Evolutionary conservation across 2,888 invertebrate genomes (phyloP).

Genomic region (Margaritifera margaritifera): DNA sequence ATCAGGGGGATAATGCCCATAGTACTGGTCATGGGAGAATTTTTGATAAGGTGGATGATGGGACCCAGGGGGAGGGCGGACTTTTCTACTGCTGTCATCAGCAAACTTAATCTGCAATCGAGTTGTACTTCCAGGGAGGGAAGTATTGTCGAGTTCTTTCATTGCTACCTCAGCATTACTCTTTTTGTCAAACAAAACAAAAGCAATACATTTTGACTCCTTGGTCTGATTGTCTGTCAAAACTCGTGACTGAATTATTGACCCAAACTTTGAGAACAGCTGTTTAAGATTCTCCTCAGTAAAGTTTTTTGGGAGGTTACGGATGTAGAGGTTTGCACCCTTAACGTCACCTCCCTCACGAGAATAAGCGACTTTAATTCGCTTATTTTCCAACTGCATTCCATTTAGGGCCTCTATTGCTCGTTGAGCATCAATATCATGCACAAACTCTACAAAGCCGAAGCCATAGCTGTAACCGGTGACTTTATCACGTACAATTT

Average conservation of each 20-base stretch:
- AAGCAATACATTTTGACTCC: constrained; percentile 90
- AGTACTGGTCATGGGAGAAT: background rate
- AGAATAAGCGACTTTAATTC: constrained; percentile 94
- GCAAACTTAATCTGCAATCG: constrained; percentile 89
- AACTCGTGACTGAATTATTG: constrained; percentile 93
- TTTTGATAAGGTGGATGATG: constrained; percentile 17
- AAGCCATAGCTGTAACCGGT: constrained; percentile 97
- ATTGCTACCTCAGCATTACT: constrained; percentile 94
- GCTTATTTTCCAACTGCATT: constrained; percentile 89
- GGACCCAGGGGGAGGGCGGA: constrained; percentile 40
- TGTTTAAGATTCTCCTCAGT: constrained; percentile 85
- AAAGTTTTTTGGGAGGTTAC: constrained; percentile 82
- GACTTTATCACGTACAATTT: constrained; percentile 78
- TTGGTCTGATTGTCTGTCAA: constrained; percentile 91
- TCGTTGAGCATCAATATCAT: constrained; percentile 87
- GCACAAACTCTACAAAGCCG: constrained; percentile 93
- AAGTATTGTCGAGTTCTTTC: constrained; percentile 84
- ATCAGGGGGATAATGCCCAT: too few relatives aligned
- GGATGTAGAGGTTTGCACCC: constrained; percentile 94
- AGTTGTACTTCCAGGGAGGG: constrained; percentile 87
- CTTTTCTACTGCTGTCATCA: constrained; percentile 80
- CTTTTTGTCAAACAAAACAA: constrained; percentile 85
- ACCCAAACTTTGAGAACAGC: constrained; percentile 90
- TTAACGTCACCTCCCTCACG: constrained; percentile 93
- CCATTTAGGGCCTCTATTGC: constrained; percentile 92